Percentiles rank a stretch among this genome's conserved stretches.
phyloP scores from a whole-genome alignment of 2,888 invertebrate genomes.

The Mylabris sibirica region DNA sequence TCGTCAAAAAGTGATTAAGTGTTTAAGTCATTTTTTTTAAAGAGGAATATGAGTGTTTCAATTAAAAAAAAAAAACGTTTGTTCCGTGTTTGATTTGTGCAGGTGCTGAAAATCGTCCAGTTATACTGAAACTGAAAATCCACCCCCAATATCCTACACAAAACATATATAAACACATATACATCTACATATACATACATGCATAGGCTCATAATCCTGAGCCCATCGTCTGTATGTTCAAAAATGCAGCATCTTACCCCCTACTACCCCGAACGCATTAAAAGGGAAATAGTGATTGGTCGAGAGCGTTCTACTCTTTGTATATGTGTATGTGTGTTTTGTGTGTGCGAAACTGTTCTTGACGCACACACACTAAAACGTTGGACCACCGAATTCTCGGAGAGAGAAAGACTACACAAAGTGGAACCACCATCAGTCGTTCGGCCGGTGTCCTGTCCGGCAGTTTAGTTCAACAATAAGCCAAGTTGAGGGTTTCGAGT shows the following conservation, averaged over 20 bases:
- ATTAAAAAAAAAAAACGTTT: constrained; percentile 24
- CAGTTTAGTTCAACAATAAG: constrained; percentile 25
- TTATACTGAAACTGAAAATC: constrained; percentile 30
- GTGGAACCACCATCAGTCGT: constrained; percentile 38
- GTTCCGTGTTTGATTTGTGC: constrained; percentile 32
- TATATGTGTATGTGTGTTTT: constrained; percentile 45
- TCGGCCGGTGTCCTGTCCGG: constrained; percentile 54
- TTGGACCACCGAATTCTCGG: constrained; percentile 54
- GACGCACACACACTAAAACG: constrained; percentile 38
- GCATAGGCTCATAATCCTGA: neutral
- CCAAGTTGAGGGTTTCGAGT: constrained; percentile 7
- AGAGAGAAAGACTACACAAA: constrained; percentile 46
- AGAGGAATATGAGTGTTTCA: neutral
- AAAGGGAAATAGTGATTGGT: constrained; percentile 57
- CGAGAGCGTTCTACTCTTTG: constrained; percentile 38
- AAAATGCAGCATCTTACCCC: constrained; percentile 60
- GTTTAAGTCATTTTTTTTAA: neutral
- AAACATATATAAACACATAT: neutral
- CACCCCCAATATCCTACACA: constrained; percentile 29
- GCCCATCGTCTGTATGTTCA: constrained; percentile 38
- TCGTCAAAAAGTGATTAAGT: neutral
- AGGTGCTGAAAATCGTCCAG: constrained; percentile 19
- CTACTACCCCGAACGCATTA: constrained; percentile 57
- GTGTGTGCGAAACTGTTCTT: constrained; percentile 59
- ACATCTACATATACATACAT: neutral